Percentiles rank a stretch among this genome's conserved stretches.
Conservation (phyloP, 2,888 invertebrate genomes). For the Oxycera nigricornis region DNA sequence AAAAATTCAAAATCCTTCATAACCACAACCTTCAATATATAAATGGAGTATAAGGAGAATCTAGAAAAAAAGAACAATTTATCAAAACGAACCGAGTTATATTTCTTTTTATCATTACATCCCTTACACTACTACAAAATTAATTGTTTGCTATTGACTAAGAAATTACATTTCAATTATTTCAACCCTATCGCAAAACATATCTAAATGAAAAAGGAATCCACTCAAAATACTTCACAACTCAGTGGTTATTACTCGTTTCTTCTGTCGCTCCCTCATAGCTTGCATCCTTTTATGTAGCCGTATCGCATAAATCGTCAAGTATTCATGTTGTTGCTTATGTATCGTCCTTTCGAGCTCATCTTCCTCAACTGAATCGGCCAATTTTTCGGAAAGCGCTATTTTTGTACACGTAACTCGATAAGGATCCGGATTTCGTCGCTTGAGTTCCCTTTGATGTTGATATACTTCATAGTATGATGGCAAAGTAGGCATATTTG, state of each 20-base stretch:
- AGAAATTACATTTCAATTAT: no score
- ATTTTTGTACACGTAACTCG: background rate
- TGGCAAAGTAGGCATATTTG: background rate
- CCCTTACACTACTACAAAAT: background rate
- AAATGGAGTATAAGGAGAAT: no score
- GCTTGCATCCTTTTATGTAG: background rate
- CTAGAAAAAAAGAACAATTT: no score
- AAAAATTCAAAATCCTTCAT: no score
- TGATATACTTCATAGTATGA: slow-evolving; percentile 7
- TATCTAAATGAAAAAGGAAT: no score
- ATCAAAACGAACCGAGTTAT: background rate
- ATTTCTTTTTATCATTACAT: background rate
- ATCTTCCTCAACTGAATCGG: slow-evolving; percentile 10
- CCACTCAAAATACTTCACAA: background rate
- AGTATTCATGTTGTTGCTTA: slow-evolving; percentile 10
- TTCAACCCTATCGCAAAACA: no score
- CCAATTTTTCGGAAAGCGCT: background rate
- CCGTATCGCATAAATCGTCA: background rate
- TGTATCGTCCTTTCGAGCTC: slow-evolving; percentile 7
- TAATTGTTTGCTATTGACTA: background rate
- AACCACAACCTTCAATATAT: no score
- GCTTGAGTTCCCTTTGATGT: background rate
- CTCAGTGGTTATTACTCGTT: background rate
- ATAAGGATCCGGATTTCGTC: background rate
- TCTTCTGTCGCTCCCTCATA: background rate